phyloP scores from a whole-genome alignment of 1,140 invertebrate genomes.

The Vanessa atalanta region DNA sequence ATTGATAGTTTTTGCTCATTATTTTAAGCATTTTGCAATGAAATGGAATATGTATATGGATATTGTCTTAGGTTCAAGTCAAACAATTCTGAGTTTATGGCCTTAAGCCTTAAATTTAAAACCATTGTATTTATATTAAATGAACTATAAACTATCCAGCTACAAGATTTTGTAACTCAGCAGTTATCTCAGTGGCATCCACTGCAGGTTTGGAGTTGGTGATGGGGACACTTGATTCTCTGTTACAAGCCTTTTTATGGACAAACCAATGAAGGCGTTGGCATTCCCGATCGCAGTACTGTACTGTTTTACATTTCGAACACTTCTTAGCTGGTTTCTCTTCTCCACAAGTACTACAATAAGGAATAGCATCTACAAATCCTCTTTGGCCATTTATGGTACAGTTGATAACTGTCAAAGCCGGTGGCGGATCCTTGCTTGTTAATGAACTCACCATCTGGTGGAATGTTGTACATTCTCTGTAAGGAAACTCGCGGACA shows the following conservation, averaged over 20 bases:
- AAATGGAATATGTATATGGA: background rate
- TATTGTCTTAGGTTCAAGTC: background rate
- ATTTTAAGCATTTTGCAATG: background rate
- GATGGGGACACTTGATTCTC: conserved; percentile 75
- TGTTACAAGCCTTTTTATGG: conserved; percentile 93
- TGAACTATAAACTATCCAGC: conserved; percentile 53
- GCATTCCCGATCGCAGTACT: conserved; percentile 96
- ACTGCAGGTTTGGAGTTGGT: conserved; percentile 62
- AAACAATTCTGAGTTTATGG: background rate
- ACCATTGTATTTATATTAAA: background rate
- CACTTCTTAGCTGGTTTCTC: conserved; percentile 95
- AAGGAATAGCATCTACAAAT: conserved; percentile 85
- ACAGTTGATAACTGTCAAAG: conserved; percentile 88
- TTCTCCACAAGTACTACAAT: conserved; percentile 94
- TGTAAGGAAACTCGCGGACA: conserved; percentile 92
- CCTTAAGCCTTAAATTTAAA: conserved; percentile 1
- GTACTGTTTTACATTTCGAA: conserved; percentile 95
- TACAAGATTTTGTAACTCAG: conserved; percentile 76
- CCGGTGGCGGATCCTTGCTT: conserved; percentile 85
- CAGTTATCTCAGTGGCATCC: conserved; percentile 72
- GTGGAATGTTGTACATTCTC: conserved; percentile 92
- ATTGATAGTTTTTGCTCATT: too few species aligned
- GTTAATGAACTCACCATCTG: conserved; percentile 89
- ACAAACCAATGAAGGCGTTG: conserved; percentile 97
- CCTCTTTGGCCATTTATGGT: conserved; percentile 94